These are phyloP conservation scores for Muntiacus muntjak DNA, from an alignment of 2,113 vertebrate species.

Conservation along the genomic window DNA sequence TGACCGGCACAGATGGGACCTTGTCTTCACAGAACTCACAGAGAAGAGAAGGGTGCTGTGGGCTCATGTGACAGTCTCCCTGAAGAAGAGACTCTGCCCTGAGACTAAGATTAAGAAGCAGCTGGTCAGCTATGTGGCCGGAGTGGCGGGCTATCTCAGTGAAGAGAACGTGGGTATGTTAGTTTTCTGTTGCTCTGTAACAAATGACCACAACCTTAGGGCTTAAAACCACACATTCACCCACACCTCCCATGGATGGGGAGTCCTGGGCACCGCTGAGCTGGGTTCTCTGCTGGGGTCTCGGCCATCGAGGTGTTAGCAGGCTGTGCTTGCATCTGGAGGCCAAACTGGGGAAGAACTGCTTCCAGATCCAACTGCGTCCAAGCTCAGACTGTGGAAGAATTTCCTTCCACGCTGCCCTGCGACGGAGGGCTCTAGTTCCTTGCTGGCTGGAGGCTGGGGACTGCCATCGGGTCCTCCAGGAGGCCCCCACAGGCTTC, in stretches of 20 bases:
- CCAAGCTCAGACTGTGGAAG: not conserved
- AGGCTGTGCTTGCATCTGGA: not conserved
- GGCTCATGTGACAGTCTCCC: rapidly evolving
- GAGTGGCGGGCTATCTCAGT: rapidly evolving
- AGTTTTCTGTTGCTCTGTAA: not conserved
- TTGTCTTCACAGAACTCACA: not conserved
- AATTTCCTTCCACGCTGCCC: not conserved
- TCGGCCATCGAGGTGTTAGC: rapidly evolving
- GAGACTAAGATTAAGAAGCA: not conserved
- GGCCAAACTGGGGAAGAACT: not conserved
- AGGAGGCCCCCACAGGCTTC: rapidly evolving
- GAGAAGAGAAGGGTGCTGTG: not conserved
- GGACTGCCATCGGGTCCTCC: too few relatives aligned
- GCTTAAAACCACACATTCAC: rapidly evolving
- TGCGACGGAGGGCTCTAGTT: rapidly evolving
- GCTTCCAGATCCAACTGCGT: rapidly evolving
- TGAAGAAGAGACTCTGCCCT: not conserved
- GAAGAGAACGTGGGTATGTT: rapidly evolving
- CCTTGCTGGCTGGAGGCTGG: not conserved
- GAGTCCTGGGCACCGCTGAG: not conserved
- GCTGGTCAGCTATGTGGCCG: not conserved
- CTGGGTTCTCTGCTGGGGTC: not conserved
- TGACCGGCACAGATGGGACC: not conserved
- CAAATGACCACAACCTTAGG: rapidly evolving
- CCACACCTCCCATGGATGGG: not conserved